Evolutionary conservation across 2,888 invertebrate genomes (phyloP).

Genomic region (Malachius bipustulatus): DNA sequence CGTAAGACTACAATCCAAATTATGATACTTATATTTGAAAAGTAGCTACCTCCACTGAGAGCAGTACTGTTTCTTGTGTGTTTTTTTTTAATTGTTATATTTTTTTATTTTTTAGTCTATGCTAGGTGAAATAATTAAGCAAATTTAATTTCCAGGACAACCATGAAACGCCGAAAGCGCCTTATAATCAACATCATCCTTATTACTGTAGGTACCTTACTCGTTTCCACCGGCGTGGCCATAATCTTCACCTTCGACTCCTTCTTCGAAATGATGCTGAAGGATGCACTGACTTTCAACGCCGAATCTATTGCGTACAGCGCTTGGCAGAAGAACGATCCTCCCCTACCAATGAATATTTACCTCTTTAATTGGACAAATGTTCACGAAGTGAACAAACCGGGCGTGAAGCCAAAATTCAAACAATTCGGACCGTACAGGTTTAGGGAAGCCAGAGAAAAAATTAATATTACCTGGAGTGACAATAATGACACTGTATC

Average conservation of each 20-base stretch:
- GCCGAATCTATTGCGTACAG: constrained; percentile 26
- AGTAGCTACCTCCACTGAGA: too few relatives aligned
- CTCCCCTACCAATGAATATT: constrained; percentile 30
- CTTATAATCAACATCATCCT: constrained; percentile 24
- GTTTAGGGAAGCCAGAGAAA: constrained; percentile 54
- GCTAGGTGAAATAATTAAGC: too few relatives aligned
- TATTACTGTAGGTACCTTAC: constrained; percentile 25
- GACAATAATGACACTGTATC: constrained; percentile 61
- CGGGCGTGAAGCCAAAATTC: constrained; percentile 43
- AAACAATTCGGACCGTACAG: constrained; percentile 52
- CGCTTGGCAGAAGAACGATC: constrained; percentile 32
- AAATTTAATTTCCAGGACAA: too few relatives aligned
- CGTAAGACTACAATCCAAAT: too few relatives aligned
- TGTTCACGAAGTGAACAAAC: constrained; percentile 42
- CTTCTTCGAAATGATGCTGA: constrained; percentile 25
- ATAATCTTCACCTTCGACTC: constrained; percentile 28
- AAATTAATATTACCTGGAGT: constrained; percentile 62
- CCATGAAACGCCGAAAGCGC: constrained; percentile 24
- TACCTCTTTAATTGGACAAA: constrained; percentile 36
- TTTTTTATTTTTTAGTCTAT: too few relatives aligned
- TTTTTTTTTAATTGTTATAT: too few relatives aligned
- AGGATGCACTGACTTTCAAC: constrained; percentile 24
- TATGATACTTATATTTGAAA: too few relatives aligned
- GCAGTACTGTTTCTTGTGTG: too few relatives aligned
- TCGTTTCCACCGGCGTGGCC: constrained; percentile 25